These are phyloP conservation scores for Propithecus coquereli DNA, from an alignment of 2,113 vertebrate species.

Conservation along the genomic window DNA sequence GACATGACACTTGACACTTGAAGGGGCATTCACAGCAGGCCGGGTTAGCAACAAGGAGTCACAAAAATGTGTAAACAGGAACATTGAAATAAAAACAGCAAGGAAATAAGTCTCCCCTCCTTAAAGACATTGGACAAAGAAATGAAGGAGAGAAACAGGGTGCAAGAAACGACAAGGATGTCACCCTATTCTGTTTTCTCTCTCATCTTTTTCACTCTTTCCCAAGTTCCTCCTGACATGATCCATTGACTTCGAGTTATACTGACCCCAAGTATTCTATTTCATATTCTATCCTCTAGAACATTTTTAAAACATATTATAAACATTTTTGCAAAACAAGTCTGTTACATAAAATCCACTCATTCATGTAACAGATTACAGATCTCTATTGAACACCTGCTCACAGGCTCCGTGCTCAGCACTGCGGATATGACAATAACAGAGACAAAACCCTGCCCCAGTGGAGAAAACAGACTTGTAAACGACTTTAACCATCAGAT, in stretches of 20 bases:
- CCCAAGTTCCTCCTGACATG: neutral
- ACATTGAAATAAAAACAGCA: neutral
- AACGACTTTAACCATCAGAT: neutral
- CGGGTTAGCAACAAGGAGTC: neutral
- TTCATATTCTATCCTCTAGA: neutral
- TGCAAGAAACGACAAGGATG: neutral
- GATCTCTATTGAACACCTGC: neutral
- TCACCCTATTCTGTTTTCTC: neutral
- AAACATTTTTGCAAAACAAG: neutral
- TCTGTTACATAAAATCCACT: neutral
- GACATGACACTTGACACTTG: neutral
- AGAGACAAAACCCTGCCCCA: neutral
- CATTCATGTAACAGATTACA: neutral
- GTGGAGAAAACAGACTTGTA: neutral
- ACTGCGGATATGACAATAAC: neutral
- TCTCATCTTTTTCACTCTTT: neutral
- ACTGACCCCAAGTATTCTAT: neutral
- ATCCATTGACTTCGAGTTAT: neutral
- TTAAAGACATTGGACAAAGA: neutral
- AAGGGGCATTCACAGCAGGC: neutral
- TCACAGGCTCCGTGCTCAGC: neutral
- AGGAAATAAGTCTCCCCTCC: neutral
- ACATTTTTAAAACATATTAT: neutral
- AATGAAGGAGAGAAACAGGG: neutral
- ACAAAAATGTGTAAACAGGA: neutral